These are phyloP conservation scores for Neoseiulus cucumeris DNA, from an alignment of 1,140 invertebrate genomes.

Conservation along the genomic window DNA sequence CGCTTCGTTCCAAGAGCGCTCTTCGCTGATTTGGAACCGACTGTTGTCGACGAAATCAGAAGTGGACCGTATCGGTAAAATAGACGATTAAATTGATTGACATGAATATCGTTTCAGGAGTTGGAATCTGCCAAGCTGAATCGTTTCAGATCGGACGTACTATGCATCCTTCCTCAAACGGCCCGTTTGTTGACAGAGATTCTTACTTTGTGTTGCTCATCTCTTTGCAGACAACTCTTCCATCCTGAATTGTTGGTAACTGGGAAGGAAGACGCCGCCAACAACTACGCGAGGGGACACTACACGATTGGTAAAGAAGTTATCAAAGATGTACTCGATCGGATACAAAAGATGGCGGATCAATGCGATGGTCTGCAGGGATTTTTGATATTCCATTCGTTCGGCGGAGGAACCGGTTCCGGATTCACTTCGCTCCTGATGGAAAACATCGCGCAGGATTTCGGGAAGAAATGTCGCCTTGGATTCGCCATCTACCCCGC, in stretches of 20 bases:
- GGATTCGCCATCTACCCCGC: constrained; percentile 67
- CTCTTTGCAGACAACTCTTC: constrained; percentile 31
- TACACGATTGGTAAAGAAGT: constrained; percentile 25
- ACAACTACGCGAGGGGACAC: constrained; percentile 30
- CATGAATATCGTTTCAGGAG: too few relatives aligned
- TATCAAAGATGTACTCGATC: constrained; percentile 25
- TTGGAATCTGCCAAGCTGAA: too few relatives aligned
- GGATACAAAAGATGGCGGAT: constrained; percentile 43
- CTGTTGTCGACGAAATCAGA: constrained; percentile 22
- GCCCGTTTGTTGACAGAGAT: too few relatives aligned
- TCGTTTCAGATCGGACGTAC: too few relatives aligned
- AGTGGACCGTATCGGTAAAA: too few relatives aligned
- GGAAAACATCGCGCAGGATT: constrained; percentile 31
- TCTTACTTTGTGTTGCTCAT: too few relatives aligned
- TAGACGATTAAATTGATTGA: too few relatives aligned
- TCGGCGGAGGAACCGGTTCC: constrained; percentile 40
- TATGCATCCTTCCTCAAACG: too few relatives aligned
- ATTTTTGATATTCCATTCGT: constrained; percentile 35
- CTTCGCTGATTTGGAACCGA: constrained; percentile 38
- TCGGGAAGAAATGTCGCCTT: constrained; percentile 34
- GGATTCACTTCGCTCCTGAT: constrained; percentile 34
- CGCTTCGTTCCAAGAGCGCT: constrained; percentile 33
- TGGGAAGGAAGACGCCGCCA: constrained; percentile 39
- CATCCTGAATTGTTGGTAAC: constrained; percentile 43
- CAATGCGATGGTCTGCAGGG: constrained; percentile 58